Evolutionary conservation across 1,140 invertebrate genomes (phyloP), one percentile per base, ranked within the genome.

Genomic region (Phenacoccus solenopsis): DNA sequence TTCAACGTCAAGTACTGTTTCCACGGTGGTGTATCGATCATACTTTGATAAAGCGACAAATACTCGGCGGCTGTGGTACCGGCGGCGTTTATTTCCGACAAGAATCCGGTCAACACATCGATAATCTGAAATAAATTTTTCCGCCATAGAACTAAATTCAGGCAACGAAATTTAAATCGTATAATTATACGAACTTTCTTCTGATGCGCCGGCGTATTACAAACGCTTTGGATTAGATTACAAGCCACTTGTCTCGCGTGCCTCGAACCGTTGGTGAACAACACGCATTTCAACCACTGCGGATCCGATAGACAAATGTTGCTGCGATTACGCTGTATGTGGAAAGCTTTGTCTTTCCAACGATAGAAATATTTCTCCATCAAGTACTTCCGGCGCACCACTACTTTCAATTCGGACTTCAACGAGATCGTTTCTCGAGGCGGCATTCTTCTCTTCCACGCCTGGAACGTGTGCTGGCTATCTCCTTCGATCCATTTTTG

Each of bases 31-130:
- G 91, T 87, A 12, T 87, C 83, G 68, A 95, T 90, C 21, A 98
- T 80, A 74, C 83, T 88, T 77, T 94, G 90, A 79, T 94, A 97
- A 0, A 96, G 78, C 5, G 86, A 82, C 13, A 96, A 82, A 76
- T 95, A 98, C 77, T 98, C 94, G n/a, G 89, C 88, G 70, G 93
- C 91, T 74, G 88, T 90, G 78, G 97, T 94, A 1, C 95, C 95
- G 13, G 91, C 90, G 0, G 81, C 80, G 12, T 89, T 87, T 12
- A 96, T 81, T 77, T 95, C 89, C 69, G 90, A 88, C 30, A 98
- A 79, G 78, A 94, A 98, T 67, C 87, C 86, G 0, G 94, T 97
- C 20, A 98, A 78, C 74, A 97, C 80, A 68, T 96, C 88, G 1
- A 98, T 79, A 28, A 96, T 85, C 81, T 88, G 28, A 0, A 69